Percentiles rank a stretch among this genome's conserved stretches.
phyloP scores from a whole-genome alignment of 1,140 invertebrate genomes.

The Atopsyche davidsoni region DNA sequence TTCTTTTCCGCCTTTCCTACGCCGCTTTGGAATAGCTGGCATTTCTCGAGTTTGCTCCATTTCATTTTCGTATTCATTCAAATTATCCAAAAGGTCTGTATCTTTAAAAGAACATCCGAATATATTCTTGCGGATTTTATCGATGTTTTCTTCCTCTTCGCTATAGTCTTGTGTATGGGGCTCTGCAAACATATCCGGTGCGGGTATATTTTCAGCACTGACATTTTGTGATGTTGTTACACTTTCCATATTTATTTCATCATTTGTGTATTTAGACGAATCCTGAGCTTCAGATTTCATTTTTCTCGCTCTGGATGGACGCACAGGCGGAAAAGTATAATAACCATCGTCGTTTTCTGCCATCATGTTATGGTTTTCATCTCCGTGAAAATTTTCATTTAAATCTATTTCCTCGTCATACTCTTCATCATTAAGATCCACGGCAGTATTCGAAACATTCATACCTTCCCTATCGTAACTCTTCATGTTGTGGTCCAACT shows the following conservation, averaged over 20 bases:
- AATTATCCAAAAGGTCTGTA: constrained; percentile 28
- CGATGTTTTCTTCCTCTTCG: constrained; percentile 3
- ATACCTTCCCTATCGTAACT: constrained; percentile 36
- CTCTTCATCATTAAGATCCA: constrained; percentile 31
- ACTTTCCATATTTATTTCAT: constrained; percentile 28
- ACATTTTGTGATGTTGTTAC: not conserved
- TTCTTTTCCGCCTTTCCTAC: constrained; percentile 18
- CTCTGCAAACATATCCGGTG: constrained; percentile 22
- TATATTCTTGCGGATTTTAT: constrained; percentile 21
- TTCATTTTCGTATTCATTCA: constrained; percentile 31
- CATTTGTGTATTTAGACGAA: constrained; percentile 7
- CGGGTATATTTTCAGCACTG: constrained; percentile 10
- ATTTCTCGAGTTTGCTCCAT: constrained; percentile 27
- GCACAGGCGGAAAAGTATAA: constrained; percentile 47
- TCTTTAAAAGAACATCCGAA: constrained; percentile 23
- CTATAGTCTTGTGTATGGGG: constrained; percentile 6
- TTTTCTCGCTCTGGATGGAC: constrained; percentile 45
- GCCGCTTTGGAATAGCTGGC: constrained; percentile 22
- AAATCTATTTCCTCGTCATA: constrained; percentile 29
- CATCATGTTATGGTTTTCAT: constrained; percentile 38
- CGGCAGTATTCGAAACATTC: constrained; percentile 37
- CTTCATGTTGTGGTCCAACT: constrained; percentile 44
- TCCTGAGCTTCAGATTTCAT: constrained; percentile 35
- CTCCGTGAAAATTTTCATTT: constrained; percentile 35
- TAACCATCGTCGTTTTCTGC: constrained; percentile 47